Evolutionary conservation across 92 coral and sea anemone genomes (phyloP).

Genomic region (Porites divaricata): DNA sequence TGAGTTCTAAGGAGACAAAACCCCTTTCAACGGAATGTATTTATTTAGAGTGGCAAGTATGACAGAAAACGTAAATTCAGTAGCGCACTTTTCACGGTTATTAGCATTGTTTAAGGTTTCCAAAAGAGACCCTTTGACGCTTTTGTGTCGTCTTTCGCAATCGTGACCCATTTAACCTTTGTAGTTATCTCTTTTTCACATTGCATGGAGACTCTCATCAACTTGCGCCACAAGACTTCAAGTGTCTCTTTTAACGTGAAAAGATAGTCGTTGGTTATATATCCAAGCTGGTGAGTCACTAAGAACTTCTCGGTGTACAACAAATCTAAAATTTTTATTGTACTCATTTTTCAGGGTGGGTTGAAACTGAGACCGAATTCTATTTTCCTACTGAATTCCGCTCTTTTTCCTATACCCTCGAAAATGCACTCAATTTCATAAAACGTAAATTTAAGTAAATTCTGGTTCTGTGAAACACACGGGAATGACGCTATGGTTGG

Average conservation of each 20-base stretch:
- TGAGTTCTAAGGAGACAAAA: slow-evolving; percentile 12
- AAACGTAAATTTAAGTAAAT: too few species aligned
- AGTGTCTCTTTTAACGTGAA: not conserved
- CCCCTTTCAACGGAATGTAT: slow-evolving; percentile 30
- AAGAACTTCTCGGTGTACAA: not conserved
- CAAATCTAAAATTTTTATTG: too few species aligned
- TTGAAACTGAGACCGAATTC: too few species aligned
- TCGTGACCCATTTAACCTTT: slow-evolving; percentile 10
- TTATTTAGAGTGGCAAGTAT: slow-evolving; percentile 37
- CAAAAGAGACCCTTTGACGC: slow-evolving; percentile 13
- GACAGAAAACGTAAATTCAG: slow-evolving; percentile 26
- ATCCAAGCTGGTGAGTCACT: slow-evolving; percentile 12
- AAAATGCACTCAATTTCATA: too few species aligned
- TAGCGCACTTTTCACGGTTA: slow-evolving; percentile 12
- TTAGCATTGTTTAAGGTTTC: slow-evolving; percentile 50
- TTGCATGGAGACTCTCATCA: slow-evolving; percentile 7
- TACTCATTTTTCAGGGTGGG: too few species aligned
- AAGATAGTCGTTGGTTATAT: not conserved
- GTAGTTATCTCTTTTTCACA: slow-evolving; percentile 18
- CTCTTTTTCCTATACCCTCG: too few species aligned
- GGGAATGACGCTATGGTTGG: not conserved
- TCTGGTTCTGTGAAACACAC: too few species aligned
- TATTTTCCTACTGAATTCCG: too few species aligned
- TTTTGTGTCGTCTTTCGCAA: slow-evolving; percentile 17
- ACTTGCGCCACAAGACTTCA: not conserved